Conservation (phyloP, 2,888 invertebrate genomes). For the Rotaria sp. region DNA sequence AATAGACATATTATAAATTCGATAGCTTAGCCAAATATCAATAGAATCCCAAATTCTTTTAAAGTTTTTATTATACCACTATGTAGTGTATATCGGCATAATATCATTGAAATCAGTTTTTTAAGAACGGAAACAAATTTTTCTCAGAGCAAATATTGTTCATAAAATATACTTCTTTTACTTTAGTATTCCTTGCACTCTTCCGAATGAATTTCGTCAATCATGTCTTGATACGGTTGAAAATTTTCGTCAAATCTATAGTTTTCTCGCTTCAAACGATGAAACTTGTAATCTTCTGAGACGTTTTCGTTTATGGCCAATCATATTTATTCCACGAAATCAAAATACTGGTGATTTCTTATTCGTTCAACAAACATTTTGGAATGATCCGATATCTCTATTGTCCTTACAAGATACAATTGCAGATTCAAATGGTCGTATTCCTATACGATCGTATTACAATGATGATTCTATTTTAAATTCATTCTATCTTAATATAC, state of each 20-base stretch:
- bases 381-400: background rate
- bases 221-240: background rate
- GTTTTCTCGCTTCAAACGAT: background rate
- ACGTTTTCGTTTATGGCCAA: constrained; percentile 16
- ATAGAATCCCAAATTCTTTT: too few species aligned
- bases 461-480: background rate
- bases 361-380: background rate
- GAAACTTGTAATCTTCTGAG: background rate
- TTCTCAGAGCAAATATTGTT: too few species aligned
- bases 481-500: background rate
- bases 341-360: background rate
- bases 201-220: background rate
- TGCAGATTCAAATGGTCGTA: background rate
- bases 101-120: too few species aligned
- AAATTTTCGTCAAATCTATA: background rate
- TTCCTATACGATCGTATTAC: background rate
- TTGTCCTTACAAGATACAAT: background rate
- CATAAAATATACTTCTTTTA: background rate
- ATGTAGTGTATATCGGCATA: too few species aligned
- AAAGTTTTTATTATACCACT: too few species aligned
- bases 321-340: background rate
- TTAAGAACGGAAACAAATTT: too few species aligned
- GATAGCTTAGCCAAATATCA: too few species aligned
- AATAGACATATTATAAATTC: too few species aligned
- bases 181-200: background rate